Evolutionary conservation across 2,888 invertebrate genomes (phyloP), one percentile per base, ranked within the genome.

Genomic region (Scotopteryx bipunctaria): DNA sequence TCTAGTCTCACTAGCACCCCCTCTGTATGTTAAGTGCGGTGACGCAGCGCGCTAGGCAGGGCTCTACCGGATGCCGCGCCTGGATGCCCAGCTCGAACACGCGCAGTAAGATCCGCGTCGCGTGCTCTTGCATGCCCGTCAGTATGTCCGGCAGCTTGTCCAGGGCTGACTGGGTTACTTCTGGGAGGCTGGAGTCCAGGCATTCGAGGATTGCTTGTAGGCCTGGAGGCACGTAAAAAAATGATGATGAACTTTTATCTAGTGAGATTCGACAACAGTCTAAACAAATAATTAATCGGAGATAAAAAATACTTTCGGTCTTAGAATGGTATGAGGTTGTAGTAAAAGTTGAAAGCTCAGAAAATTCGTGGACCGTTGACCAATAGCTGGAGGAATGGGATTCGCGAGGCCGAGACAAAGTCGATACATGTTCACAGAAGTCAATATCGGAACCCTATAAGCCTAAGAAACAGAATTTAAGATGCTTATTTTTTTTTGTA

Each of bases 61-160:
- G 83, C 54, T 94, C 93, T 0, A 96, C 95, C 64, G 96, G 96
- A 48, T 95, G 91, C 51, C 95, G 94, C 3, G 95, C 95, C 60
- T 92, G 93, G 53, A 97, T 92, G 2, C 97, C 97, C 33, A 97
- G 91, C 60, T 94, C 93, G 84, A 98, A 98, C 0, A 96, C 96
- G 55, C 94, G 93, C 71, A 94, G 92, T 64, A 98, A 91, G 41
- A 98, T 91, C 43, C 94, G 92, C 46, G 94, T 91, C 0, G 97
- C 96, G 80, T 96, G 94, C 81, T 98, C 98, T 88, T 96, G 97
- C 89, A 96, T 92, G 57, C 97, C 94, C 6, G 96, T 91, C 43
- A 95, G 92, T 58, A 98, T 93, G 69, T 97, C 97, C 0, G 97
- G 94, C 38, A 98, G 88, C 76, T 94, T 94, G 59, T 96, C 96